These are phyloP conservation scores for Orchestes rusci DNA, from an alignment of 2,888 invertebrate species.

Conservation along the genomic window DNA sequence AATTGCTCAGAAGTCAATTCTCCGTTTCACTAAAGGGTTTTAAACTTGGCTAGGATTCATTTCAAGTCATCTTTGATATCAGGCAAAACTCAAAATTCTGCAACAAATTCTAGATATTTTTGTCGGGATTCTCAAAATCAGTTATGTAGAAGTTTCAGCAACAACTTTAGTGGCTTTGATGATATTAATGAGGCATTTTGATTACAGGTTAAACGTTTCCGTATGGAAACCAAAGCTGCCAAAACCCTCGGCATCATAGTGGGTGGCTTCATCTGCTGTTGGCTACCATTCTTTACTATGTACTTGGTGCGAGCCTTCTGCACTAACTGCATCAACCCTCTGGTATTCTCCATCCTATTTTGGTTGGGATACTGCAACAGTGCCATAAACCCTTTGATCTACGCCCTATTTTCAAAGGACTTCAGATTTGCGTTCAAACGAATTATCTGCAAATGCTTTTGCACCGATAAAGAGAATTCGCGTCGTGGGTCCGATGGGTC, in stretches of 20 bases:
- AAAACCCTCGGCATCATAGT: constrained; percentile 96
- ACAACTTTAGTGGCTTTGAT: too few relatives aligned
- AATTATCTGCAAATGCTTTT: constrained; percentile 81
- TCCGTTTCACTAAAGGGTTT: too few relatives aligned
- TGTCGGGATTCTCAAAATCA: too few relatives aligned
- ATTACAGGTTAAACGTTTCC: constrained; percentile 68
- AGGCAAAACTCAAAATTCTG: too few relatives aligned
- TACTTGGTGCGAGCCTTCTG: constrained; percentile 87
- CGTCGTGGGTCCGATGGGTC: constrained; percentile 54
- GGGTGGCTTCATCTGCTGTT: constrained; percentile 93
- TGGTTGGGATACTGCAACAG: constrained; percentile 98
- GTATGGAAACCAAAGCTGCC: constrained; percentile 95
- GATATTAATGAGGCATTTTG: background rate
- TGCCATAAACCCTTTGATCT: constrained; percentile 91
- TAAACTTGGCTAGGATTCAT: too few relatives aligned
- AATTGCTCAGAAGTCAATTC: too few relatives aligned
- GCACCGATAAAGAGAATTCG: constrained; percentile 47
- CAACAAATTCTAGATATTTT: too few relatives aligned
- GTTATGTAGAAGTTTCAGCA: too few relatives aligned
- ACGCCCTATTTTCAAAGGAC: constrained; percentile 91
- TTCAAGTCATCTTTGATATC: too few relatives aligned
- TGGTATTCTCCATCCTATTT: constrained; percentile 86
- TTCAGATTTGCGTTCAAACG: constrained; percentile 92
- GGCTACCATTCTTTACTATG: constrained; percentile 95
- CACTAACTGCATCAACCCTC: constrained; percentile 72